These are phyloP conservation scores for Aselliscus stoliczkanus DNA, from an alignment of 2,797 vertebrate species.

Conservation along the genomic window DNA sequence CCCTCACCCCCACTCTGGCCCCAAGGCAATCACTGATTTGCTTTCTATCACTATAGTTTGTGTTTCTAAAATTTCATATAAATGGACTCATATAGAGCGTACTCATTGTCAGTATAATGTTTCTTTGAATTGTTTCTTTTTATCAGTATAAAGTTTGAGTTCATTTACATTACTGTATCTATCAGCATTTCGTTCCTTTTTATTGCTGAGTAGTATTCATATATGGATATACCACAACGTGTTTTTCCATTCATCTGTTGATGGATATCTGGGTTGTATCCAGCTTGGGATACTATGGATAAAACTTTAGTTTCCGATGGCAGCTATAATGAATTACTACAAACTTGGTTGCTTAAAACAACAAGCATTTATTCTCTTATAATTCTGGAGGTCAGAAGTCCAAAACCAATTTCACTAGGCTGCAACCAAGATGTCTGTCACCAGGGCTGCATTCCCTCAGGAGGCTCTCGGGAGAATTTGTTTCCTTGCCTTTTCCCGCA, in stretches of 20 bases:
- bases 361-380: background rate
- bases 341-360: slow-evolving; percentile 33
- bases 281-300: background rate
- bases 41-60: background rate
- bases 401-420: background rate
- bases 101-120: background rate
- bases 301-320: background rate
- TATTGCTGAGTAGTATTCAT: background rate
- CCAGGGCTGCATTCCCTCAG: background rate
- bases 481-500: background rate
- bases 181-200: background rate
- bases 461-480: background rate
- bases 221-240: background rate
- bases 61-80: slow-evolving; percentile 18
- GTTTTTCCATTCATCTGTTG: slow-evolving; percentile 3
- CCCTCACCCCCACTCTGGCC: background rate
- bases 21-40: background rate
- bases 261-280: background rate
- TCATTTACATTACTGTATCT: background rate
- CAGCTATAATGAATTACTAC: slow-evolving; percentile 4
- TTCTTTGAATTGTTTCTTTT: background rate
- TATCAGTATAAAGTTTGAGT: too few relatives aligned
- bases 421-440: background rate
- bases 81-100: background rate
- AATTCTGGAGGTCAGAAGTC: background rate